phyloP scores from a whole-genome alignment of 2,888 invertebrate species.

The Archips crataeganus region DNA sequence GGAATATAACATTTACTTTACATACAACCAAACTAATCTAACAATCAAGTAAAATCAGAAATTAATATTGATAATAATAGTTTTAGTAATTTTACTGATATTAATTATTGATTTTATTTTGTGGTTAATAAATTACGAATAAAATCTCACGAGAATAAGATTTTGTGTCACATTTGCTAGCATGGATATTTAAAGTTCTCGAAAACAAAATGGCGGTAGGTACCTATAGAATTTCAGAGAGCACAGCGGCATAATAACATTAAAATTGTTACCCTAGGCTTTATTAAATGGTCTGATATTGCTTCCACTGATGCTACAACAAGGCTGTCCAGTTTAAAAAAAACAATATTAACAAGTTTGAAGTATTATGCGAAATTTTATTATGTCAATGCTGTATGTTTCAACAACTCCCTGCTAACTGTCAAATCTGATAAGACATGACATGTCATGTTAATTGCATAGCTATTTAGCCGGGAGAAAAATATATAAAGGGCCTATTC shows the following conservation, averaged over 20 bases:
- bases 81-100: not conserved
- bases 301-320: conserved; percentile 57
- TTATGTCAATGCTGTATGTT: not conserved
- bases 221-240: conserved; percentile 50
- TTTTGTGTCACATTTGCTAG: conserved; percentile 26
- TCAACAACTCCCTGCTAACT: no score
- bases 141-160: not conserved
- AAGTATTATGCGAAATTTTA: not conserved
- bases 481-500: no score
- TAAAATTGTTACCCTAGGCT: conserved; percentile 68
- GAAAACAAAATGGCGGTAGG: conserved; percentile 13
- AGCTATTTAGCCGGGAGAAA: no score
- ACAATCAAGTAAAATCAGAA: no score
- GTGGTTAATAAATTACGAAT: not conserved
- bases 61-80: no score
- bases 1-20: not conserved
- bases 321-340: conserved; percentile 10
- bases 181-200: conserved; percentile 6
- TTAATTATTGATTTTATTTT: not conserved
- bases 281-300: conserved; percentile 61
- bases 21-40: not conserved
- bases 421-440: no score
- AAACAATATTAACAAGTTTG: not conserved
- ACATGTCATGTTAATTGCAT: no score
- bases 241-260: conserved; percentile 62